Percentiles rank a stretch among this genome's conserved stretches.
Evolutionary conservation across 2,113 vertebrate genomes (phyloP).

Genomic region (Verasper variegatus): DNA sequence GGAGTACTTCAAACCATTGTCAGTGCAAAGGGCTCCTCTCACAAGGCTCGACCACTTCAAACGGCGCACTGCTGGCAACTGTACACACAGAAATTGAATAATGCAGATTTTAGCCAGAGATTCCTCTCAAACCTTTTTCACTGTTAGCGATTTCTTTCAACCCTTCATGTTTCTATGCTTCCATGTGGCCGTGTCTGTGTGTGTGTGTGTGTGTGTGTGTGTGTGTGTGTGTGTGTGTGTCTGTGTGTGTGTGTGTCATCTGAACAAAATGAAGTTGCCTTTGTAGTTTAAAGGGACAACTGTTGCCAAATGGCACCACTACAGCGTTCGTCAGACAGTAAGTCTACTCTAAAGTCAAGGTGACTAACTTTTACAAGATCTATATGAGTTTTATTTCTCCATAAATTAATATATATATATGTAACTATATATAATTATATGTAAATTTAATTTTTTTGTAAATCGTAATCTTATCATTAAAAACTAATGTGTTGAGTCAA

Average conservation of each 20-base stretch:
- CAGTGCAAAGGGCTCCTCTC: conserved; percentile 48
- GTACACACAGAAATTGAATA: conserved; percentile 57
- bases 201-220: background rate
- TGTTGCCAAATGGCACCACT: conserved; percentile 25
- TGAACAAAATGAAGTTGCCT: conserved; percentile 37
- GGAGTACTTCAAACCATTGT: conserved; percentile 40
- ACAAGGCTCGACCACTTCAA: conserved; percentile 60
- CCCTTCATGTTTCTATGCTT: conserved; percentile 38
- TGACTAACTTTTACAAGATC: background rate
- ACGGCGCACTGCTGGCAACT: conserved; percentile 56
- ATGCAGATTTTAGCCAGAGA: conserved; percentile 50
- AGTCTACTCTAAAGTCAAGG: conserved; percentile 1
- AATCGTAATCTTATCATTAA: too few relatives aligned
- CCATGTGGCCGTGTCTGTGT: conserved; percentile 21
- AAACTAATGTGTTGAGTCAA: too few relatives aligned
- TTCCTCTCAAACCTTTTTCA: conserved; percentile 50
- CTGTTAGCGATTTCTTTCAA: conserved; percentile 53
- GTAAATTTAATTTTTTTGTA: background rate
- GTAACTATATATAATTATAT: too few relatives aligned
- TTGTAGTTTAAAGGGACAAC: conserved; percentile 47
- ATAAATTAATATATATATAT: too few relatives aligned
- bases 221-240: background rate
- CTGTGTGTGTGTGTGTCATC: conserved; percentile 31
- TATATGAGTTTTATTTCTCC: background rate
- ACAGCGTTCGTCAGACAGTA: conserved; percentile 21